Conservation (phyloP, 2,888 invertebrate genomes). For the Platycheirus rosarum region DNA sequence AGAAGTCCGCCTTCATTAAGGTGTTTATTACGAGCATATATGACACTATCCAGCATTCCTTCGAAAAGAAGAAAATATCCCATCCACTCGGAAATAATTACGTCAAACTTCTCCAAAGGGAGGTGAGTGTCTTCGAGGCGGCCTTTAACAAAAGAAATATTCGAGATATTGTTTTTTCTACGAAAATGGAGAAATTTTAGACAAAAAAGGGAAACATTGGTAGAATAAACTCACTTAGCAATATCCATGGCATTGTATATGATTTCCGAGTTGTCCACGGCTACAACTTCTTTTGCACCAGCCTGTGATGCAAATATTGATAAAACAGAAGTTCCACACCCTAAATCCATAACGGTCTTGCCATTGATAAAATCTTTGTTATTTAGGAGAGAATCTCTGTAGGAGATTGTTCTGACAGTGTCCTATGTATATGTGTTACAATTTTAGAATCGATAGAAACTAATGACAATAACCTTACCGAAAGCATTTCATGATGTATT, state of each 20-base stretch:
- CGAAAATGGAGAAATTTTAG: background rate
- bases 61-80: slow-evolving; percentile 98
- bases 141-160: slow-evolving; percentile 91
- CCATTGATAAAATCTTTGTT: slow-evolving; percentile 88
- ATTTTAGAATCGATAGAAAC: too few species aligned
- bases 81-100: slow-evolving; percentile 99
- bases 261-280: slow-evolving; percentile 97
- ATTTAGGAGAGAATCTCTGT: slow-evolving; percentile 91
- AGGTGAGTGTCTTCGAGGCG: slow-evolving; percentile 92
- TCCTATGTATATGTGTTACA: slow-evolving; percentile 84
- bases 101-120: slow-evolving; percentile 90
- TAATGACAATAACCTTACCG: too few species aligned
- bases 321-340: slow-evolving; percentile 98
- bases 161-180: slow-evolving; percentile 83
- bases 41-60: slow-evolving; percentile 97
- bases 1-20: slow-evolving; percentile 90
- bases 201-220: background rate
- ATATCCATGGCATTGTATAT: slow-evolving; percentile 98
- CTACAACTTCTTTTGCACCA: slow-evolving; percentile 94
- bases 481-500: slow-evolving; percentile 97
- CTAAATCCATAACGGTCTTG: slow-evolving; percentile 94
- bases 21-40: slow-evolving; percentile 93
- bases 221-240: slow-evolving; percentile 85
- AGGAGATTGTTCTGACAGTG: slow-evolving; percentile 92
- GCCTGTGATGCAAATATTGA: slow-evolving; percentile 99